phyloP scores from a whole-genome alignment of 1,140 invertebrate species.

The Sminthurides bifidus region DNA sequence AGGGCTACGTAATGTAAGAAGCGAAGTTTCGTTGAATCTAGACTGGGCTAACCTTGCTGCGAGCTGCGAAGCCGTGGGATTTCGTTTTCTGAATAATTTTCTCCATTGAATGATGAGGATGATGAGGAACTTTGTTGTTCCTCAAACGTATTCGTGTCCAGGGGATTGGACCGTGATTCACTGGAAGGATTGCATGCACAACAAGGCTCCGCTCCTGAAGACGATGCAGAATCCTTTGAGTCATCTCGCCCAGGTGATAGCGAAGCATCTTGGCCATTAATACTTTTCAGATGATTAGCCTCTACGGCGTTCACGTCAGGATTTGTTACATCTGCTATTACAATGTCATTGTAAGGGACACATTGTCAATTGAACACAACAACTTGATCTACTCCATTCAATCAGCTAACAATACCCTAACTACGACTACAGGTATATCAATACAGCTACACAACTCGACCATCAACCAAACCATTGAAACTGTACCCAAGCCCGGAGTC shows the following conservation, averaged over 20 bases:
- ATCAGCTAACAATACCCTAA: too few relatives aligned
- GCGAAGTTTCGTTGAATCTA: background rate
- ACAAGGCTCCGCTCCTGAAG: background rate
- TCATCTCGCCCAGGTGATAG: background rate
- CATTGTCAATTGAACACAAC: background rate
- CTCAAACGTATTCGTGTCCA: background rate
- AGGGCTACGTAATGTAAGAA: background rate
- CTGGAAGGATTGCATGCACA: background rate
- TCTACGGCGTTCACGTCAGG: slow-evolving; percentile 3
- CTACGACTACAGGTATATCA: too few relatives aligned
- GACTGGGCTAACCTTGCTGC: slow-evolving; percentile 19
- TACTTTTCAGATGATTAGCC: slow-evolving; percentile 20
- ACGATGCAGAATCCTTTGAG: background rate
- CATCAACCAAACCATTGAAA: too few relatives aligned
- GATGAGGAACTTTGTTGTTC: slow-evolving; percentile 3
- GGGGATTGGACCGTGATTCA: too few relatives aligned
- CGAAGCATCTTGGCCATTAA: slow-evolving; percentile 12
- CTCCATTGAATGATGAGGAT: background rate
- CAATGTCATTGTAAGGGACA: too few relatives aligned
- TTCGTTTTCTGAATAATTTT: slow-evolving; percentile 17
- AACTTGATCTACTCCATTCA: too few relatives aligned
- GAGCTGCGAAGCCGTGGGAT: slow-evolving; percentile 2
- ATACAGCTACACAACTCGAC: too few relatives aligned
- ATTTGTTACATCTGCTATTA: slow-evolving; percentile 4
- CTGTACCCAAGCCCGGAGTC: too few relatives aligned